A percentile compares a stretch with the other conserved stretches of the same genome.
Conservation (phyloP, 1,140 invertebrate species). For the Eubasilissa regina region DNA sequence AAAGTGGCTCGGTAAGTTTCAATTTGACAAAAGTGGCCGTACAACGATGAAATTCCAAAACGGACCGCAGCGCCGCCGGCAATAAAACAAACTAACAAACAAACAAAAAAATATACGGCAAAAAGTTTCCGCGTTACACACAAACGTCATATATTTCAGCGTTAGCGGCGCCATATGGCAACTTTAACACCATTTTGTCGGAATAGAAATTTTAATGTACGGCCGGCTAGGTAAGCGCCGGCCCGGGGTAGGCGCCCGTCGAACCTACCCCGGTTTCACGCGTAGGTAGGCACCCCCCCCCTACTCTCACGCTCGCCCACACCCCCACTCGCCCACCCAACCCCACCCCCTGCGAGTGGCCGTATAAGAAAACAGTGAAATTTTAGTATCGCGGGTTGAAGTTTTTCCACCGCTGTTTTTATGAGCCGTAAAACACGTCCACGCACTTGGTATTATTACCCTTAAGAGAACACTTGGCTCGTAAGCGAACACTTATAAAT, state of each 20-base stretch:
- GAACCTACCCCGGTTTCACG: background rate
- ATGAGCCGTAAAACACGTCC: conserved; percentile 26
- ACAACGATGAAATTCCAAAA: conserved; percentile 15
- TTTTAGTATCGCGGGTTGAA: conserved; percentile 24
- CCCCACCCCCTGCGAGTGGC: background rate
- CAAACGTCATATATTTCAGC: conserved; percentile 32
- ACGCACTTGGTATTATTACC: background rate
- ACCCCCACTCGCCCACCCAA: background rate
- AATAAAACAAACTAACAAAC: conserved; percentile 26
- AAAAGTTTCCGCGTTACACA: conserved; percentile 32
- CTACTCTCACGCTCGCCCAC: background rate
- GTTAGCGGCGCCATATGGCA: conserved; percentile 35
- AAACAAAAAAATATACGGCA: conserved; percentile 23
- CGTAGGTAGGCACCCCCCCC: background rate
- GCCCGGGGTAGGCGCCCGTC: background rate
- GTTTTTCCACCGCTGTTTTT: conserved; percentile 28
- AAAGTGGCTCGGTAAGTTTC: background rate
- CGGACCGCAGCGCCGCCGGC: conserved; percentile 8
- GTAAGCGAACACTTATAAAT: background rate
- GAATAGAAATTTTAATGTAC: conserved; percentile 39
- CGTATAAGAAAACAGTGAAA: conserved; percentile 30
- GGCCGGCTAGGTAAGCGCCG: conserved; percentile 13
- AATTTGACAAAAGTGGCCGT: conserved; percentile 31
- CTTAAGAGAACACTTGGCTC: conserved; percentile 7
- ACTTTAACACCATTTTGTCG: conserved; percentile 38